A percentile compares a stretch with the other conserved stretches of the same genome.
These are phyloP conservation scores for Oryzias woworae DNA, from an alignment of 2,113 vertebrate species.

Conservation along the genomic window DNA sequence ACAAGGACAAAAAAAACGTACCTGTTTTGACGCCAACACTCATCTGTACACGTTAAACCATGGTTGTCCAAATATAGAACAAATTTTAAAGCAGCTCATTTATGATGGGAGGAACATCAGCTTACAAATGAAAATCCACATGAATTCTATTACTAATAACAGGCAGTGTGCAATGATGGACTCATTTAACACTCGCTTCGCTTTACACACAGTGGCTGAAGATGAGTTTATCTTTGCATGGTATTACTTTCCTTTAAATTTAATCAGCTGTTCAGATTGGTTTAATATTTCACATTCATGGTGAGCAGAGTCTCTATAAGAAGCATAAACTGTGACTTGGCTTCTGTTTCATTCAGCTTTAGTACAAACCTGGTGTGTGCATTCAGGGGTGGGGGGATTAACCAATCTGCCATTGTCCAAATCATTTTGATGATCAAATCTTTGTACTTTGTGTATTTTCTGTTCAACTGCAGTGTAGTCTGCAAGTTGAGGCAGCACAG, in stretches of 20 bases:
- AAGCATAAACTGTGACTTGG: slow-evolving; percentile 14
- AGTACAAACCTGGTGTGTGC: slow-evolving; percentile 1
- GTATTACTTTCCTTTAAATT: slow-evolving; percentile 51
- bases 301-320: slow-evolving; percentile 34
- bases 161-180: slow-evolving; percentile 47
- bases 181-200: slow-evolving; percentile 52
- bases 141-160: slow-evolving; percentile 38
- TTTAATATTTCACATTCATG: slow-evolving; percentile 40
- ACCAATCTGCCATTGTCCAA: no score
- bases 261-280: slow-evolving; percentile 30
- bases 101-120: slow-evolving; percentile 13
- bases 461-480: no score
- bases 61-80: slow-evolving; percentile 8
- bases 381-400: no score
- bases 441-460: no score
- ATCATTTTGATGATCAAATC: no score
- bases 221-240: slow-evolving; percentile 31
- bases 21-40: no score
- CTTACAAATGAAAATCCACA: slow-evolving; percentile 8
- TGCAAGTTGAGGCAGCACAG: no score
- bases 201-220: slow-evolving; percentile 29
- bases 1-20: no score
- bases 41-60: slow-evolving; percentile 14
- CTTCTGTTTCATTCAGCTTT: slow-evolving; percentile 13
- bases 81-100: slow-evolving; percentile 14